Conservation (phyloP, 2,888 invertebrate genomes). For the Byasa hedistus region DNA sequence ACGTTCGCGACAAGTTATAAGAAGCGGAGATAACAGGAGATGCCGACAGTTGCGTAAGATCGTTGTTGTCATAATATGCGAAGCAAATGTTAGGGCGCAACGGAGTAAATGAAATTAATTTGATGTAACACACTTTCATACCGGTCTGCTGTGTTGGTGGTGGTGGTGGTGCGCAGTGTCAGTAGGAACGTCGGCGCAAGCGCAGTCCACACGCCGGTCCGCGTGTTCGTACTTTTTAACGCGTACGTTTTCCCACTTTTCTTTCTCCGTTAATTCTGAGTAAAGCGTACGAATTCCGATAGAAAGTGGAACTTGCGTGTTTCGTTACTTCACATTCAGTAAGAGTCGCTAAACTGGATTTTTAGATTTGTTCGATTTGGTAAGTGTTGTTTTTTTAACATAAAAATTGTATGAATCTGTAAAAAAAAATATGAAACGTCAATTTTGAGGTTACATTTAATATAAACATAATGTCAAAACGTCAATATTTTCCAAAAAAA, state of each 20-base stretch:
- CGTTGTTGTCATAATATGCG: constrained; percentile 55
- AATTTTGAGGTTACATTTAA: too few relatives aligned
- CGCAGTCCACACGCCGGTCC: constrained; percentile 43
- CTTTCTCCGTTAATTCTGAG: constrained; percentile 11
- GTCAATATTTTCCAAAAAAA: too few relatives aligned
- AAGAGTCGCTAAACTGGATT: constrained; percentile 21
- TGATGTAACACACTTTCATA: constrained; percentile 69
- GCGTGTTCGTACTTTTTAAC: constrained; percentile 28
- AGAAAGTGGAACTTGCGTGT: constrained; percentile 19
- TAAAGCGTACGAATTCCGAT: constrained; percentile 13
- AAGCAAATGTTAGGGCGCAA: constrained; percentile 58
- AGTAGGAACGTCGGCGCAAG: constrained; percentile 58
- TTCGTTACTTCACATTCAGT: background rate
- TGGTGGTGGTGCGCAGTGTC: constrained; percentile 50
- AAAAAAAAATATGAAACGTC: too few relatives aligned
- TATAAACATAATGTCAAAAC: too few relatives aligned
- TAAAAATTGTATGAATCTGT: background rate
- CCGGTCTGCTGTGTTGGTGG: constrained; percentile 42
- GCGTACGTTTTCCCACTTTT: constrained; percentile 33
- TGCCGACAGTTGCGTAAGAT: constrained; percentile 36
- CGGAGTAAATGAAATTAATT: constrained; percentile 70
- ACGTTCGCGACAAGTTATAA: constrained; percentile 3
- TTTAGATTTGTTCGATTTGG: constrained; percentile 4
- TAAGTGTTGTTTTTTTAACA: background rate
- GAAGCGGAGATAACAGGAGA: constrained; percentile 25